Percentiles rank a stretch among this genome's conserved stretches.
Evolutionary conservation across 2,113 vertebrate genomes (phyloP).

Genomic region (human): GRCh38 chr2:172217501-172218000

Average conservation of each 20-base stretch:
- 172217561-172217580: not conserved
- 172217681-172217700: not conserved
- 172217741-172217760: not conserved
- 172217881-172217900: not conserved
- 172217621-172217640: not conserved
- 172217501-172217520: not conserved
- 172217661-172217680: not conserved
- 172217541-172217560: no score
- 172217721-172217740: not conserved
- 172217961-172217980: not conserved
- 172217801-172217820: not conserved
- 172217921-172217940: not conserved
- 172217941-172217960: not conserved
- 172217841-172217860: not conserved
- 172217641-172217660: not conserved
- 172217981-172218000: not conserved
- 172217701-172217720: not conserved
- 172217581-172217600: not conserved
- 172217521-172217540: not conserved
- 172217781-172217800: not conserved
- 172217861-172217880: not conserved
- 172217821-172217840: not conserved
- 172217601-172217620: slow-evolving; percentile 22
- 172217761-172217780: not conserved
- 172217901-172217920: not conserved